phyloP scores from a whole-genome alignment of 2,888 invertebrate genomes.

The Ligdia adustata region DNA sequence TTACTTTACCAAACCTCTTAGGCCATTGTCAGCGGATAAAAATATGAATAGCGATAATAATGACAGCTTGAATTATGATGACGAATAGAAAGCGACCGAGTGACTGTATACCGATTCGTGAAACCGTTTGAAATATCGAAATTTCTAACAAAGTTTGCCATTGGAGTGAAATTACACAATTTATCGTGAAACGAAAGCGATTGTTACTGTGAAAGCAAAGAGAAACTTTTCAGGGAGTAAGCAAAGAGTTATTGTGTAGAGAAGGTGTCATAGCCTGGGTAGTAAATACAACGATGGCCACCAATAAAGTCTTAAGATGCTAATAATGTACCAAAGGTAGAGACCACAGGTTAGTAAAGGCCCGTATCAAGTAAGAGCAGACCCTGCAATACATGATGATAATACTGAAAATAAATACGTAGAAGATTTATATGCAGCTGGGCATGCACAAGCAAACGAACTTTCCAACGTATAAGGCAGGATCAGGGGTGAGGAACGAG shows the following conservation, averaged over 20 bases:
- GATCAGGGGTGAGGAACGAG: constrained; percentile 40
- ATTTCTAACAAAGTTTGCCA: constrained; percentile 30
- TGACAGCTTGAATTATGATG: constrained; percentile 56
- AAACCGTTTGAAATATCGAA: constrained; percentile 39
- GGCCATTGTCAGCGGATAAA: constrained; percentile 53
- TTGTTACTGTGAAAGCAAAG: constrained; percentile 23
- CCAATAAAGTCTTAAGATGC: constrained; percentile 24
- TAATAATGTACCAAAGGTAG: constrained; percentile 26
- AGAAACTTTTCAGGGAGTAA: constrained; percentile 22
- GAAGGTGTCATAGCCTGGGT: constrained; percentile 1
- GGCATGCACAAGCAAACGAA: constrained; percentile 34
- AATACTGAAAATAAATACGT: constrained; percentile 25
- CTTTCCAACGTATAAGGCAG: constrained; percentile 37
- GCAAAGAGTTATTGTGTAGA: constrained; percentile 1
- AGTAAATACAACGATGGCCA: constrained; percentile 11
- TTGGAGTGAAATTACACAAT: constrained; percentile 33
- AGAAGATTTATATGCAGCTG: constrained; percentile 40
- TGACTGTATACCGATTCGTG: constrained; percentile 42
- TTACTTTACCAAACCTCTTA: constrained; percentile 61
- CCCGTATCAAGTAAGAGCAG: constrained; percentile 21
- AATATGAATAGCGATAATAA: constrained; percentile 52
- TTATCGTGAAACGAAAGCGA: constrained; percentile 28
- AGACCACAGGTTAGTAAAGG: constrained; percentile 16
- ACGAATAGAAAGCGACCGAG: constrained; percentile 58
- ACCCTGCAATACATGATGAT: constrained; percentile 33